phyloP scores from a whole-genome alignment of 2,113 vertebrate genomes.

The Rattus rattus region DNA sequence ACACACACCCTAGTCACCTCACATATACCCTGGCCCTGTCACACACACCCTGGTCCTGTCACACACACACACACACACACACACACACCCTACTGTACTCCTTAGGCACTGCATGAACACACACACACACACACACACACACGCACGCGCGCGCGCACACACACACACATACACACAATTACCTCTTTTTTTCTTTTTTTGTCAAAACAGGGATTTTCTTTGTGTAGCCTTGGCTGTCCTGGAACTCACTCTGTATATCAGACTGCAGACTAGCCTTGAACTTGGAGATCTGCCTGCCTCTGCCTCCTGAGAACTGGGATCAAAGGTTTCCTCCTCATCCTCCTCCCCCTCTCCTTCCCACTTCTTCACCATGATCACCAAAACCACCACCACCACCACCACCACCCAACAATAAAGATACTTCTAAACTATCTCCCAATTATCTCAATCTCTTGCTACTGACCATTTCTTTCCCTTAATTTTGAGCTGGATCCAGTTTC shows the following conservation, averaged over 20 bases:
- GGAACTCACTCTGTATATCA: background rate
- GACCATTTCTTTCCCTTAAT: background rate
- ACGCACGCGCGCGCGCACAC: background rate
- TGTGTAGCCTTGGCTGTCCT: background rate
- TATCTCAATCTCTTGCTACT: background rate
- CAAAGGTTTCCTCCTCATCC: background rate
- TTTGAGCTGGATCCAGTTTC: background rate
- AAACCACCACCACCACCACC: background rate
- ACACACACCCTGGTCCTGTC: too few species aligned
- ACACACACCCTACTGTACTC: too few species aligned
- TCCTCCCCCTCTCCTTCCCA: too few species aligned
- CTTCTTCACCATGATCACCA: too few species aligned
- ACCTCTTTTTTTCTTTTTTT: background rate
- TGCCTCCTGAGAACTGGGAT: background rate
- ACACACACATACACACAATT: background rate
- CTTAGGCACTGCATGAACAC: too few species aligned
- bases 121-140: background rate
- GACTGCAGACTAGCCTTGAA: background rate
- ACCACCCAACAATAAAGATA: background rate
- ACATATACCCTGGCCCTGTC: too few species aligned
- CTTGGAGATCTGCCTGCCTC: background rate
- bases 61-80: too few species aligned
- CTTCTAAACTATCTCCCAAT: conserved; percentile 36
- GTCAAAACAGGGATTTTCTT: background rate
- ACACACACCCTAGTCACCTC: too few species aligned